Percentiles rank a stretch among this genome's conserved stretches.
Evolutionary conservation across 2,797 vertebrate genomes (phyloP).

Genomic region (Amniataba percoides): DNA sequence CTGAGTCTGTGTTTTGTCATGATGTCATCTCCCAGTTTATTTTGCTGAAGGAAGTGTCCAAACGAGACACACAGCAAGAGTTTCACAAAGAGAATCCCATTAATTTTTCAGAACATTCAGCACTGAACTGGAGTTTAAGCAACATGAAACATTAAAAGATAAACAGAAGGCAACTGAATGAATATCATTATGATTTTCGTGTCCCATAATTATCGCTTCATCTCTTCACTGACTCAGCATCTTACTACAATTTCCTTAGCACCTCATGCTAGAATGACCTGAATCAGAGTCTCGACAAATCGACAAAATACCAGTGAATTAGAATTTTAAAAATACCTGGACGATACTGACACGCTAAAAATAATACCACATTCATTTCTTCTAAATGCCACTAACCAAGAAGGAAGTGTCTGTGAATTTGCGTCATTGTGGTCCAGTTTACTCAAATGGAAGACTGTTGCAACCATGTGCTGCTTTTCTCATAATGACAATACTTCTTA

Average conservation of each 20-base stretch:
- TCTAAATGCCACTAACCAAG: background rate
- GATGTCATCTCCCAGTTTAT: slow-evolving; percentile 17
- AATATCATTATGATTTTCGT: background rate
- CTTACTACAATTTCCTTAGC: background rate
- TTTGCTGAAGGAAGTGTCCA: background rate
- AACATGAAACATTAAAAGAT: background rate
- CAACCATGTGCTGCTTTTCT: slow-evolving; percentile 2
- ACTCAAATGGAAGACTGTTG: background rate
- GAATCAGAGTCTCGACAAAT: background rate
- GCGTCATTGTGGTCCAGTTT: slow-evolving; percentile 4
- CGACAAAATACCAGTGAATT: background rate
- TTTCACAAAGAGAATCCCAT: background rate
- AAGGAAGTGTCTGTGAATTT: background rate
- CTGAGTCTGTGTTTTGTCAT: slow-evolving; percentile 18
- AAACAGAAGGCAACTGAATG: background rate
- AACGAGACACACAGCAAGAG: background rate
- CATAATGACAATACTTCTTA: background rate
- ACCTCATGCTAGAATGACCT: background rate
- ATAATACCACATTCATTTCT: background rate
- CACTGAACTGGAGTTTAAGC: background rate
- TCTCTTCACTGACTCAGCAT: background rate
- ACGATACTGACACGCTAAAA: background rate
- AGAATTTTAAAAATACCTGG: background rate
- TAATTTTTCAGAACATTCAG: background rate
- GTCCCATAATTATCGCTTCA: background rate